Conservation (phyloP, 2,888 invertebrate genomes). For the Entomobrya multifasciata region DNA sequence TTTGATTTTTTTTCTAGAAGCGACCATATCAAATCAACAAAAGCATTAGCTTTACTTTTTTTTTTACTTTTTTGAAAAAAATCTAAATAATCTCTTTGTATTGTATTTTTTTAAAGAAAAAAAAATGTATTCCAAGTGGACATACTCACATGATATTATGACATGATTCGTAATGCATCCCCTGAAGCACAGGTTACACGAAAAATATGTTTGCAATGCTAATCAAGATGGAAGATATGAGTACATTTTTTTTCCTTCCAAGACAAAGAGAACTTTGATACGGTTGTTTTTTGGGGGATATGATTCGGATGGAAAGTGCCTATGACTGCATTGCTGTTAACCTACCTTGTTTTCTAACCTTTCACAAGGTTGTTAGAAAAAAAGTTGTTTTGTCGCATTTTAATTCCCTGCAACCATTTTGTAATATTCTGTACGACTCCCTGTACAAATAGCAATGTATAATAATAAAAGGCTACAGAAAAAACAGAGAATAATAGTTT, state of each 20-base stretch:
- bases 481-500: too few species aligned
- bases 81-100: neutral
- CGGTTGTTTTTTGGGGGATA: neutral
- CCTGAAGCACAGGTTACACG: slow-evolving; percentile 6
- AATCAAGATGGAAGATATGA: neutral
- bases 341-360: too few species aligned
- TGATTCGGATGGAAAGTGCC: neutral
- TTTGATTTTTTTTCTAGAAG: slow-evolving; percentile 11
- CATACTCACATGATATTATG: neutral
- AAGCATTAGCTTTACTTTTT: neutral
- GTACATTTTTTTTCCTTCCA: too few species aligned
- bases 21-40: neutral
- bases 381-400: too few species aligned
- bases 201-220: slow-evolving; percentile 21
- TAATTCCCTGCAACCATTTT: too few species aligned
- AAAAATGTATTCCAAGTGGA: slow-evolving; percentile 36
- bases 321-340: neutral
- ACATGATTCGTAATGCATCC: neutral
- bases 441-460: too few species aligned
- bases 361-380: too few species aligned
- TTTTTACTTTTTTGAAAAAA: neutral
- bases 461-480: too few species aligned
- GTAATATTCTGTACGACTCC: too few species aligned
- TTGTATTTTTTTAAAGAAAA: neutral
- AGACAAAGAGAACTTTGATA: too few species aligned